These are phyloP conservation scores for Agrochola macilenta DNA, from an alignment of 2,888 invertebrate species.

Conservation along the genomic window DNA sequence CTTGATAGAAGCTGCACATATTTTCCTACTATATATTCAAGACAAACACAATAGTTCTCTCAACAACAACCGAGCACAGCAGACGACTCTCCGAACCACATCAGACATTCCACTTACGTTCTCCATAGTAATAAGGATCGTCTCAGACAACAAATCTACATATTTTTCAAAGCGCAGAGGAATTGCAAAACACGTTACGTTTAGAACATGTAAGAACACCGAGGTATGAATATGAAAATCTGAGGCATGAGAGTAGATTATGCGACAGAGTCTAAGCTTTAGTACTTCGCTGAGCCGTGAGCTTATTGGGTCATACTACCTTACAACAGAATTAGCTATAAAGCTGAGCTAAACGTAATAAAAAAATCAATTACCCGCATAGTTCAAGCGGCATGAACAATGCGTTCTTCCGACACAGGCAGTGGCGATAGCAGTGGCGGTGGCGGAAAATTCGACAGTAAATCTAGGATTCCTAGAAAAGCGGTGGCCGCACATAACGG, in stretches of 20 bases:
- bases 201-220: constrained; percentile 62
- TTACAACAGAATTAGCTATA: neutral
- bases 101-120: constrained; percentile 52
- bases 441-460: neutral
- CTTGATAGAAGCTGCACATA: neutral
- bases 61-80: constrained; percentile 22
- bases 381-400: neutral
- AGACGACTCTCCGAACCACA: constrained; percentile 22
- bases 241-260: constrained; percentile 1
- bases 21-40: constrained; percentile 18
- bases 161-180: constrained; percentile 71
- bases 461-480: too few species aligned
- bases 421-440: neutral
- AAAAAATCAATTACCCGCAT: neutral
- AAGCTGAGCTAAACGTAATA: too few species aligned
- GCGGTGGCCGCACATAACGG: too few species aligned
- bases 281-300: neutral
- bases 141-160: constrained; percentile 67
- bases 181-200: constrained; percentile 74
- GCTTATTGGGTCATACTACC: neutral
- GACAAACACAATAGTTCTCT: constrained; percentile 42
- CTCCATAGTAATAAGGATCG: constrained; percentile 40
- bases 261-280: constrained; percentile 22
- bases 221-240: constrained; percentile 72
- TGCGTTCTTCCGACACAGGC: neutral